A percentile compares a stretch with the other conserved stretches of the same genome.
Evolutionary conservation across 2,113 vertebrate genomes (phyloP).

Genomic region (Gulo gulo): DNA sequence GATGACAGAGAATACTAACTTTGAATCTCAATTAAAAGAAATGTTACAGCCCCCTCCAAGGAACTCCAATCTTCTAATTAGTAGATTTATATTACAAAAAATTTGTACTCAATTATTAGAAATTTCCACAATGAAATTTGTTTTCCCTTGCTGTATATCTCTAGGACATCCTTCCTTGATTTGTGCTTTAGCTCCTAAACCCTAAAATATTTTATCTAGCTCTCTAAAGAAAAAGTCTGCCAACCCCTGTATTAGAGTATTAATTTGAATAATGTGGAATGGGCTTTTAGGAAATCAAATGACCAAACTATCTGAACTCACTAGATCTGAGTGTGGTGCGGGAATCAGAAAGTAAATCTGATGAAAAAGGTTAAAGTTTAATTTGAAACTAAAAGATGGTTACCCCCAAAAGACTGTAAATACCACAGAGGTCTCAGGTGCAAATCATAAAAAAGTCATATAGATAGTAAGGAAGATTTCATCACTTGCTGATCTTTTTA

Average conservation of each 20-base stretch:
- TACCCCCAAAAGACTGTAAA: neutral
- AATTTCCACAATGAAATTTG: neutral
- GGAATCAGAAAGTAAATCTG: neutral
- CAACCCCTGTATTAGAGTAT: neutral
- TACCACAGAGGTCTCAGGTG: neutral
- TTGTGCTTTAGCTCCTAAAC: neutral
- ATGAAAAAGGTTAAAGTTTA: neutral
- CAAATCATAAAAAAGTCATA: neutral
- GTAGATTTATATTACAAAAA: neutral
- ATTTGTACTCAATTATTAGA: neutral
- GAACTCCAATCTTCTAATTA: neutral
- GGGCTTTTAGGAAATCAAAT: neutral
- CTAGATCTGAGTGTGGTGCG: neutral
- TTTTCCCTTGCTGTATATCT: neutral
- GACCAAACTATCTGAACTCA: neutral
- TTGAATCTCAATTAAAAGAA: neutral
- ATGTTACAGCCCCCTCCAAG: neutral
- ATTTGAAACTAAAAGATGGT: neutral
- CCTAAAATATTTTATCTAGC: conserved; percentile 1
- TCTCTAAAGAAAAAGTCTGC: neutral
- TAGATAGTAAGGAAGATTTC: neutral
- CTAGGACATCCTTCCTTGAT: neutral
- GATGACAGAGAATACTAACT: neutral
- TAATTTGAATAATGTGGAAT: neutral
- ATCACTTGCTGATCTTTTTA: neutral